Evolutionary conservation across 2,888 invertebrate genomes (phyloP).

Genomic region (Ichneumon xanthorius): DNA sequence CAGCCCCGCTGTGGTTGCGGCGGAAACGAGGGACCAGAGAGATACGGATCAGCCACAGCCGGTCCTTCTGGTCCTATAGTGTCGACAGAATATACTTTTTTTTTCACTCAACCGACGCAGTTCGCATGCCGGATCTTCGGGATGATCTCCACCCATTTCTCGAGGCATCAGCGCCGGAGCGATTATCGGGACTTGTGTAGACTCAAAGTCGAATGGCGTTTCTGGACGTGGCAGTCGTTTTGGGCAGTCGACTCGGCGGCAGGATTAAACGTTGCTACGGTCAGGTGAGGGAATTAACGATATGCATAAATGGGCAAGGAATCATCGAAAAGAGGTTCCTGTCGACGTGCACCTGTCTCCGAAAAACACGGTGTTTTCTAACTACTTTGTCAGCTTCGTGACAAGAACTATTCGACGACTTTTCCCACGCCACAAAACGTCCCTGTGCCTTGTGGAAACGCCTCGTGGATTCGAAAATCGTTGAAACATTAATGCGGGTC

Average conservation of each 20-base stretch:
- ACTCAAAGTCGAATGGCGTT: background rate
- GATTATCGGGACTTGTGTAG: slow-evolving; percentile 30
- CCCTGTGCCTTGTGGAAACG: background rate
- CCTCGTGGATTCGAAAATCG: slow-evolving; percentile 43
- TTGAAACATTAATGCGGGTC: slow-evolving; percentile 69
- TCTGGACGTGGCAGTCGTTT: background rate
- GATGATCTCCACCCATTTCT: slow-evolving; percentile 48
- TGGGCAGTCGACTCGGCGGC: background rate
- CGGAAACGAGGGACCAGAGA: slow-evolving; percentile 60
- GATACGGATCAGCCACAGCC: slow-evolving; percentile 73
- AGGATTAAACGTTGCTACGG: slow-evolving; percentile 1
- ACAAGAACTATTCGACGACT: background rate
- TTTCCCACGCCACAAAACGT: slow-evolving; percentile 21
- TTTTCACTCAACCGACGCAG: slow-evolving; percentile 29
- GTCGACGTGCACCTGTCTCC: background rate
- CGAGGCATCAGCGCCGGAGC: slow-evolving; percentile 15
- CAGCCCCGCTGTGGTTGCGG: slow-evolving; percentile 52
- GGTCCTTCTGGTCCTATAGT: slow-evolving; percentile 48
- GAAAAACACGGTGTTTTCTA: background rate
- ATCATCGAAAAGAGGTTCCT: background rate
- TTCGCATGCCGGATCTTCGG: slow-evolving; percentile 29
- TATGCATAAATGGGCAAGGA: background rate
- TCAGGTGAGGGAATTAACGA: background rate
- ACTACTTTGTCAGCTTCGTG: background rate
- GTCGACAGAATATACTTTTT: slow-evolving; percentile 58